These are phyloP conservation scores for Pseudorectes ferrugineus DNA, from an alignment of 2,113 vertebrate species.

Conservation along the genomic window DNA sequence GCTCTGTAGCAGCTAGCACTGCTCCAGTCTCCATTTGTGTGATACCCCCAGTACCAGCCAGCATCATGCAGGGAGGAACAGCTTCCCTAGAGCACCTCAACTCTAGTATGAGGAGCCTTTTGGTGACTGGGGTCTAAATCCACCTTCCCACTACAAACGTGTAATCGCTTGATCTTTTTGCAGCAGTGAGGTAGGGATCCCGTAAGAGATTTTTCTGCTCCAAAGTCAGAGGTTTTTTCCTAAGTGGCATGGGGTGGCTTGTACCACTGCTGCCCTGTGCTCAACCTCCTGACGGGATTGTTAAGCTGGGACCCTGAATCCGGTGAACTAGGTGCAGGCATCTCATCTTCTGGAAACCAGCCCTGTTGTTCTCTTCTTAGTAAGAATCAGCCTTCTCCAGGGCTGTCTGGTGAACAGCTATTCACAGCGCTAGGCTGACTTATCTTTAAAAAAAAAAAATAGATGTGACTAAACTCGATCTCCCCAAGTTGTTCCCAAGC, in stretches of 20 bases:
- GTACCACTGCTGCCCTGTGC: neutral
- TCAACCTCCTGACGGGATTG: neutral
- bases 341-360: neutral
- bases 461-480: neutral
- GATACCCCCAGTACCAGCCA: neutral
- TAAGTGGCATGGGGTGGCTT: neutral
- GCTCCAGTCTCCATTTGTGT: neutral
- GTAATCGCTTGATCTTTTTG: accelerated
- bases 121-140: neutral
- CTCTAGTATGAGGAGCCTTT: neutral
- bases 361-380: neutral
- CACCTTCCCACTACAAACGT: neutral
- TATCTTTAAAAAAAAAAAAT: neutral
- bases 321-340: neutral
- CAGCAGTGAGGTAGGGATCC: neutral
- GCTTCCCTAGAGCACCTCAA: neutral
- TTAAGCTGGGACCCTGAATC: neutral
- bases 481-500: neutral
- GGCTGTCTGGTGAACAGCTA: neutral
- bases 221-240: neutral
- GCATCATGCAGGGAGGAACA: neutral
- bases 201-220: neutral
- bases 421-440: neutral
- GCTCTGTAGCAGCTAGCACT: neutral
- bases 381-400: neutral